Conservation (phyloP, 1,140 invertebrate genomes). For the Hermetia illucens region DNA sequence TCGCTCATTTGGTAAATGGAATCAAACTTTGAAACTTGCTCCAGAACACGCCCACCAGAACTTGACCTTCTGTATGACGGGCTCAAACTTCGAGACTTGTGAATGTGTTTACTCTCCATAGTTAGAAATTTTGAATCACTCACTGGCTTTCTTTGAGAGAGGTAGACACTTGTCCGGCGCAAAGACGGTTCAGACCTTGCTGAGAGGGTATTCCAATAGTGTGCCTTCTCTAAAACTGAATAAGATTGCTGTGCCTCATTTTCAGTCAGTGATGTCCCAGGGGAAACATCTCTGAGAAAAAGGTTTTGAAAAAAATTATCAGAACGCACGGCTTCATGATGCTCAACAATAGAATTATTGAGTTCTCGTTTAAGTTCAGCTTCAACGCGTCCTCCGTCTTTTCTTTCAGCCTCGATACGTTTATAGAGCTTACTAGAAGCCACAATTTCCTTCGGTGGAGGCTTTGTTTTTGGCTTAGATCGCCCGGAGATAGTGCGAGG, state of each 20-base stretch:
- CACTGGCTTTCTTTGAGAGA: constrained; percentile 52
- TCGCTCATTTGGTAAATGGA: constrained; percentile 14
- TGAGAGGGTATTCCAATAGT: constrained; percentile 3
- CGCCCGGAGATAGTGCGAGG: too few species aligned
- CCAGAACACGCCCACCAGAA: constrained; percentile 22
- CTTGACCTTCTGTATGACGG: constrained; percentile 12
- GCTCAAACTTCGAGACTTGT: constrained; percentile 20
- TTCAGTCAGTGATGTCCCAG: constrained; percentile 20
- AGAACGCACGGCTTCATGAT: constrained; percentile 39
- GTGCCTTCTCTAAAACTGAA: constrained; percentile 45
- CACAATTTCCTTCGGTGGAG: constrained; percentile 7
- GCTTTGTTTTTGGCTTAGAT: constrained; percentile 3
- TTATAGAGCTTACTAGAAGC: constrained; percentile 5
- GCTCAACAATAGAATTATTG: constrained; percentile 13
- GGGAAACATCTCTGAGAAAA: constrained; percentile 37
- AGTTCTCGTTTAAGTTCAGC: constrained; percentile 19
- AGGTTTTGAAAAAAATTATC: constrained; percentile 57
- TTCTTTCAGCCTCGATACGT: constrained; percentile 14
- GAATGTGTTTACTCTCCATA: constrained; percentile 40
- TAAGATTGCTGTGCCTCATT: constrained; percentile 30
- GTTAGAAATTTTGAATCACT: constrained; percentile 53
- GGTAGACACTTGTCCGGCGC: constrained; percentile 43
- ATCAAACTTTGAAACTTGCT: constrained; percentile 30
- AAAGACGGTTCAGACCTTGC: constrained; percentile 12
- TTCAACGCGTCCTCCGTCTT: too few species aligned